Conservation (phyloP, 2,888 invertebrate genomes). For the Monoplex corrugatus region DNA sequence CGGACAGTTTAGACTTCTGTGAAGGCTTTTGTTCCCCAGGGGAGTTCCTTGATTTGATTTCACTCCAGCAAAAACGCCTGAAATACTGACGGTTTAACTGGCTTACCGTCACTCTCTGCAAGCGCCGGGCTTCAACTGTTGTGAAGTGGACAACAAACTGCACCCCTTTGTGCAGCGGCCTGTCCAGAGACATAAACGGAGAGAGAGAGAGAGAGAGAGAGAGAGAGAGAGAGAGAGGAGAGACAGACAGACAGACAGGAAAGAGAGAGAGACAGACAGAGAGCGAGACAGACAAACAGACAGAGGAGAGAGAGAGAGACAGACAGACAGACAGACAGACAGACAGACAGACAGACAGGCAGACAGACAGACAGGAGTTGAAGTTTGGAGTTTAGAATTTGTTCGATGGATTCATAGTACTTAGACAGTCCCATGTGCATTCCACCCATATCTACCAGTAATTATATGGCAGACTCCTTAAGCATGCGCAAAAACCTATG, state of each 20-base stretch:
- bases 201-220: neutral
- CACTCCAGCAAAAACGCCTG: neutral
- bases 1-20: neutral
- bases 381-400: too few relatives aligned
- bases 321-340: too few relatives aligned
- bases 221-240: neutral
- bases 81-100: constrained; percentile 24
- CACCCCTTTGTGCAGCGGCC: neutral
- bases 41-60: constrained; percentile 6
- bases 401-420: too few relatives aligned
- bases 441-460: too few relatives aligned
- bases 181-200: neutral
- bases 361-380: too few relatives aligned
- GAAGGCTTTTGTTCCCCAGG: neutral
- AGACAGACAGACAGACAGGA: neutral
- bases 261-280: too few relatives aligned
- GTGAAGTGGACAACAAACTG: neutral
- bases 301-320: too few relatives aligned
- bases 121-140: neutral
- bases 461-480: too few relatives aligned
- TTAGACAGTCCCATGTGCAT: too few relatives aligned
- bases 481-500: too few relatives aligned
- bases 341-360: too few relatives aligned
- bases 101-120: neutral
- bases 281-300: too few relatives aligned